Evolutionary conservation across 2,113 vertebrate genomes (phyloP), one percentile per base, ranked within the genome.

Genomic region (Gymnarchus niloticus): DNA sequence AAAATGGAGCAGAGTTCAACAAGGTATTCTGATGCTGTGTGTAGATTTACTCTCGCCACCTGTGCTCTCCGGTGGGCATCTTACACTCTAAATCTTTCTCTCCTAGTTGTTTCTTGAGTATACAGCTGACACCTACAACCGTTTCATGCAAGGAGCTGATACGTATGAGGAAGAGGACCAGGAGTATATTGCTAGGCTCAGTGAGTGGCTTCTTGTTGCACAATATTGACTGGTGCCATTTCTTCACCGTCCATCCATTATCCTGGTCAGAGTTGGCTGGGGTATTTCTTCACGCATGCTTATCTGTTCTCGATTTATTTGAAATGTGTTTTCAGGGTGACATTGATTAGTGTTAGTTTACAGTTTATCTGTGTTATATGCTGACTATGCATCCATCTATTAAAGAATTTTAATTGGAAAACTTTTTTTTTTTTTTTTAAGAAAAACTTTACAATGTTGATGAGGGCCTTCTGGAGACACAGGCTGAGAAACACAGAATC

Each of bases 371-470:
- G 65, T 52, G 37, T 69, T 51, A 48, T 56, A n/a, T 37, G 25
- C 69, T 17, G 28, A 57, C 56, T 61, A 41, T 33, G 19, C 37
- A 61, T 33, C 51, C 69, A 19, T 41, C 28, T 78, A 56, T 33
- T 46, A 51, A 4, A 49, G n/a, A n/a, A n/a, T 51, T 56, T 54
- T 28, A 1, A 44, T 28, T 28, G n/a, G 3, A 37, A 56, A 28
- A 25, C 14, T 14, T 41, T 56, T 2, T 8, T 12, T 85, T n/a
- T 84, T 14, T 86, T 82, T 54, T 25, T 8, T 46, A 89, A 99
- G 98, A 96, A 94, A 96, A 95, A 81, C 90, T 97, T 46, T 98
- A 96, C 93, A 95, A 96, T n/a, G 93, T 97, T 44, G 96, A 98
- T 84, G 95, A 96, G 89, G 91, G 89, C 84, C 90, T 95, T 73